Conservation (phyloP, 2,113 vertebrate genomes). For the Edolisoma coerulescens region DNA sequence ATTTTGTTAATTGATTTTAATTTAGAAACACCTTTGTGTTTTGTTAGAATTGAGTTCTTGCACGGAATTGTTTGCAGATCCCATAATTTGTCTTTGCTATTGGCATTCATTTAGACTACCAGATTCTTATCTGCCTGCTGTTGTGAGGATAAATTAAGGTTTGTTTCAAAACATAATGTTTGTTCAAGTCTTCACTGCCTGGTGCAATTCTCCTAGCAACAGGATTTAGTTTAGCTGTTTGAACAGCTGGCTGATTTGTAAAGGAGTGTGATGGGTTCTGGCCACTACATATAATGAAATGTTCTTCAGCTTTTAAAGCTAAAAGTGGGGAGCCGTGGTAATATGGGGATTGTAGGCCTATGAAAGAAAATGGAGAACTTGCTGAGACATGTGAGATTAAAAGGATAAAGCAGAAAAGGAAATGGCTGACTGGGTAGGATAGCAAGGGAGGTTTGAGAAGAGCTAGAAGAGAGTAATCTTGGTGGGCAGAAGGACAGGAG, state of each 20-base stretch:
- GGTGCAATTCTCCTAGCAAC: slow-evolving; percentile 43
- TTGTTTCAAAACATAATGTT: slow-evolving; percentile 24
- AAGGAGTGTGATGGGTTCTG: slow-evolving; percentile 25
- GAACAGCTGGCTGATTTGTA: slow-evolving; percentile 48
- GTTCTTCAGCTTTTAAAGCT: background rate
- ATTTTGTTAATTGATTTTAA: slow-evolving; percentile 4
- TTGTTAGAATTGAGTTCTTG: slow-evolving; percentile 6
- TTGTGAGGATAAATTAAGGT: slow-evolving; percentile 31
- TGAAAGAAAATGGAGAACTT: background rate
- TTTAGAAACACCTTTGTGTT: background rate
- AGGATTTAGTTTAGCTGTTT: slow-evolving; percentile 43
- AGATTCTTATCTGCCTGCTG: slow-evolving; percentile 35
- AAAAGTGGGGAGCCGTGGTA: background rate
- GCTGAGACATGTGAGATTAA: background rate
- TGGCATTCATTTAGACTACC: slow-evolving; percentile 20
- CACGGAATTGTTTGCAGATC: slow-evolving; percentile 32
- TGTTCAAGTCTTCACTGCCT: slow-evolving; percentile 22
- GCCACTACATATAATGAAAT: background rate
- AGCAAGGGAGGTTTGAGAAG: background rate
- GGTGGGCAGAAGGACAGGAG: background rate
- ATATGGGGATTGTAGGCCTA: background rate
- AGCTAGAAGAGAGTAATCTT: background rate
- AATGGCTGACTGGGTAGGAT: background rate
- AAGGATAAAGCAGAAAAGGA: background rate
- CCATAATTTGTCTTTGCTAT: slow-evolving; percentile 46